Conservation (phyloP, 2,113 vertebrate species). For the Oreochromis niloticus region DNA sequence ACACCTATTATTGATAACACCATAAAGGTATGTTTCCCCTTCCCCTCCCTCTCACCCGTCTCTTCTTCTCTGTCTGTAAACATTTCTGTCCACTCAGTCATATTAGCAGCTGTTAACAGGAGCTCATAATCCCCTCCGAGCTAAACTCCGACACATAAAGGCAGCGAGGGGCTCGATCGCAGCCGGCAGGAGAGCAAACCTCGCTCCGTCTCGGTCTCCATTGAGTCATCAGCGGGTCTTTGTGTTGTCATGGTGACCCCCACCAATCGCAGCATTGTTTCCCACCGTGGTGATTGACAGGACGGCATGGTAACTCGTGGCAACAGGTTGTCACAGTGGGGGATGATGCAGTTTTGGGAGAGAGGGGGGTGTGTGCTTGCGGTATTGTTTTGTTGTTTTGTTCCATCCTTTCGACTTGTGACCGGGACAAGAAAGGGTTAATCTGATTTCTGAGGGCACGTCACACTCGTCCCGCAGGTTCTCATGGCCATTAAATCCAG, state of each 20-base stretch:
- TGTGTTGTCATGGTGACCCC: slow-evolving; percentile 52
- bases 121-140: slow-evolving; percentile 24
- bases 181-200: background rate
- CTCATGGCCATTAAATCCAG: background rate
- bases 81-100: background rate
- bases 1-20: background rate
- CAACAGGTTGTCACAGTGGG: slow-evolving; percentile 26
- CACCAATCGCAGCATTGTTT: slow-evolving; percentile 30
- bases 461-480: background rate
- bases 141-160: background rate
- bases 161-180: background rate
- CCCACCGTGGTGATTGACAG: slow-evolving; percentile 16
- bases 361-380: background rate
- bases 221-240: slow-evolving; percentile 26
- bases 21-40: accelerated
- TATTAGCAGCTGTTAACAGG: slow-evolving; percentile 8
- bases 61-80: background rate
- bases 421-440: background rate
- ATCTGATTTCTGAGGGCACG: background rate
- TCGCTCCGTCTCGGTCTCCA: background rate
- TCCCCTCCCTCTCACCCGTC: no score
- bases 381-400: background rate
- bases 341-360: background rate
- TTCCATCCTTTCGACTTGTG: slow-evolving; percentile 23
- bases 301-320: slow-evolving; percentile 27